Evolutionary conservation across 2,113 vertebrate genomes (phyloP), one percentile per base, ranked within the genome.

Genomic region (Hemiscyllium ocellatum): DNA sequence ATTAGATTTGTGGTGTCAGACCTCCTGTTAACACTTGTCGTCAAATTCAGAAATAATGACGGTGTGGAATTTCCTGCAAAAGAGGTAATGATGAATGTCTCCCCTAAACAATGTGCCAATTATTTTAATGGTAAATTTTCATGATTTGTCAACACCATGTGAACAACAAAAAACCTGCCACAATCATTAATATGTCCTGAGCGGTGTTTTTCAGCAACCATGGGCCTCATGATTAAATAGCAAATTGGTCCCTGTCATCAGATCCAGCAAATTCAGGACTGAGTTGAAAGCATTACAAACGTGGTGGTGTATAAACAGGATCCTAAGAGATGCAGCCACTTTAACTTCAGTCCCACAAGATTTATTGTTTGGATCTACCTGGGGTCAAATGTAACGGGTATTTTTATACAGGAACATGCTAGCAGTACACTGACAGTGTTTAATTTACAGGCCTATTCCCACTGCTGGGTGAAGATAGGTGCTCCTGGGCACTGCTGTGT

Each of bases 51-150:
- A 95, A 72, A 70, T 70, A 95, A 72, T 95, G 4, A 3, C 22
- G 80, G 33, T 90, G 68, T 19, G 47, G 94, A 95, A 70, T 72
- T 70, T 76, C 69, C 69, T 93, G 89, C 94, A 72, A 76, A 72
- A 26, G 69, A 33, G 94, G 68, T 26, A 95, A 95, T 72, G 69
- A 29, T 26, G 1, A 95, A 72, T 50, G 68, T 47, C 24, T 95
- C 68, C 94, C 94, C 47, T 76, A 72, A 95, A 72, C 70, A 50
- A 72, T 50, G 52, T 95, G 94, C 94, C 94, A 95, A 95, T 95
- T 95, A 95, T 72, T 76, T 95, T 33, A 76, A 52, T 17, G 24
- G 26, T 68, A 10, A 76, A 12, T 95, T 95, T 72, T 47, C 69
- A 52, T 19, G 94, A 72, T 72, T 42, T 94, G 94, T 95, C 37